Evolutionary conservation across 2,797 vertebrate species (phyloP), one percentile per base, ranked within the genome.

Genomic region (Etheostoma nigrum): DNA sequence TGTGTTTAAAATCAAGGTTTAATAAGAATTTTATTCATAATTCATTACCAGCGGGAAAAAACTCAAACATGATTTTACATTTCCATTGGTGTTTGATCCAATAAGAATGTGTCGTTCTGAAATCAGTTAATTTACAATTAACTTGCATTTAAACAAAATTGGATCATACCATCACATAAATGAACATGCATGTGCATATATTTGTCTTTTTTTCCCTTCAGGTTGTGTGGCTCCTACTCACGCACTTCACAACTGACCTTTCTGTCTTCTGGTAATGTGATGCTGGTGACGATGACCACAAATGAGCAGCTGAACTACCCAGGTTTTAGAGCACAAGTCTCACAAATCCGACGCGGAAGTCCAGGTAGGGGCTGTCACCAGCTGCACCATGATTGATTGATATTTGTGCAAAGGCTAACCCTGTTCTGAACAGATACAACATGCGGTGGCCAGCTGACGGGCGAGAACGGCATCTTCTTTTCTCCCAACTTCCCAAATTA

Each of bases 201-300:
- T 68, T 62, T 53, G 8, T 23, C 0, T 52, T 44, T 68, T 68
- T 21, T 36, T 0, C 3, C 10, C 36, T n/a, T 11, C 61, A 99
- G 98, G 90, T 91, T 98, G 67, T 99, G 97, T 87, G 98, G 97
- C 15, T 89, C 89, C 71, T 96, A 96, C 19, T 90, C 95, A 0
- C 96, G 96, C 1, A 97, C 94, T 53, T 94, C 96, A 81, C 97
- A 96, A 15, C 84, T 98, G 85, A 94, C 94, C 85, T 97, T 98
- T 88, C 76, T 96, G 64, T 98, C 98, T n/a, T 99, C 98, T n/a
- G 87, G 96, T 47, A 99, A 99, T 0, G 96, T 99, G 80, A 95
- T 99, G 95, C 93, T 99, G 3, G 88, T 99, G 84, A 96, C 95
- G 0, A 81, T 99, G 87, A 91, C 95, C 47, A 97, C 97, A 47